Conservation (phyloP, 2,113 vertebrate genomes). For the Malurus melanocephalus region DNA sequence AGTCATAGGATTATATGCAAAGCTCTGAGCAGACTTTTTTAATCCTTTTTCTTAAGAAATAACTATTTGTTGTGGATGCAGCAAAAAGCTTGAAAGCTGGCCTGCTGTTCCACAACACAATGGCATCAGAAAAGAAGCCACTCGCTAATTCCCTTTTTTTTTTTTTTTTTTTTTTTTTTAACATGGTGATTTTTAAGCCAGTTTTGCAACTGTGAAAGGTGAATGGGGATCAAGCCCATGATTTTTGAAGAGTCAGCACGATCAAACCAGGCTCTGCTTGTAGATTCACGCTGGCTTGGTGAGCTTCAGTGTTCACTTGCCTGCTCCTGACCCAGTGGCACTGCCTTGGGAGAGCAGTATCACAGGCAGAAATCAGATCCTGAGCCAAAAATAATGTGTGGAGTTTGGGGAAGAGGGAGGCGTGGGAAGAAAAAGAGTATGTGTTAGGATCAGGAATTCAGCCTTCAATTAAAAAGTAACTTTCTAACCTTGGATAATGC, state of each 20-base stretch:
- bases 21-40: constrained; percentile 58
- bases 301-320: neutral
- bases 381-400: neutral
- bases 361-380: neutral
- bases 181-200: constrained; percentile 51
- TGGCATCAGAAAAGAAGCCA: constrained; percentile 39
- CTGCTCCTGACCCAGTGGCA: neutral
- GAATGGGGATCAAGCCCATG: constrained; percentile 35
- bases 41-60: constrained; percentile 64
- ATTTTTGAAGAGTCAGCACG: neutral
- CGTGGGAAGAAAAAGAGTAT: neutral
- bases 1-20: constrained; percentile 62
- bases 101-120: constrained; percentile 55
- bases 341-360: neutral
- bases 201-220: constrained; percentile 31
- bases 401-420: neutral
- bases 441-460: constrained; percentile 26
- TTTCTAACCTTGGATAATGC: constrained; percentile 19
- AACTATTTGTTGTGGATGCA: constrained; percentile 51
- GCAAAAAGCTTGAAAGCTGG: constrained; percentile 53
- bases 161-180: neutral
- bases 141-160: constrained; percentile 23
- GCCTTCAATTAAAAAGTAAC: constrained; percentile 49
- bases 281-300: neutral
- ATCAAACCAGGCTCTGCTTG: neutral